Percentiles rank a stretch among this genome's conserved stretches.
Evolutionary conservation across 2,113 vertebrate species (phyloP).

Genomic region (Centropristis striata): DNA sequence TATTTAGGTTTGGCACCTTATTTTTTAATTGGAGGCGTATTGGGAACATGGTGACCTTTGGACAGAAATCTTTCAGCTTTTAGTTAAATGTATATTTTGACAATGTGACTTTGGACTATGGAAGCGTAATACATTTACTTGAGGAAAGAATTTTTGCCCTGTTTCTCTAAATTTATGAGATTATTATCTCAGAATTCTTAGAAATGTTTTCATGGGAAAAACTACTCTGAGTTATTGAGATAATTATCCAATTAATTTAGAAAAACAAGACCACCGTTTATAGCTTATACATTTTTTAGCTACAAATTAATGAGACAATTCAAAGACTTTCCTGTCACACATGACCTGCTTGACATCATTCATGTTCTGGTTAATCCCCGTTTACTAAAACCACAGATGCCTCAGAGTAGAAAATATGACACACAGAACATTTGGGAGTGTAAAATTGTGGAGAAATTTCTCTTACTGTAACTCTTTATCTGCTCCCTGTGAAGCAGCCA

Average conservation of each 20-base stretch:
- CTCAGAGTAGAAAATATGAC: background rate
- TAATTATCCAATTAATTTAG: too few species aligned
- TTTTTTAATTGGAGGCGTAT: background rate
- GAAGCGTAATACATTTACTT: too few species aligned
- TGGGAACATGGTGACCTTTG: background rate
- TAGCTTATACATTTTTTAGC: too few species aligned
- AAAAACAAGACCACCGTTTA: too few species aligned
- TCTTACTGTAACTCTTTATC: background rate
- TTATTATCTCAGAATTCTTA: too few species aligned
- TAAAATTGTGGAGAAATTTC: background rate
- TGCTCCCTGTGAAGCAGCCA: constrained; percentile 25
- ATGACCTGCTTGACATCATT: background rate
- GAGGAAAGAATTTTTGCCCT: too few species aligned
- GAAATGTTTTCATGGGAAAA: too few species aligned
- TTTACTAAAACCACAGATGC: background rate
- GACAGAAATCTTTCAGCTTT: background rate
- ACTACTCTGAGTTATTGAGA: too few species aligned
- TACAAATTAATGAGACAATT: too few species aligned
- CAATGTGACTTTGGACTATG: background rate
- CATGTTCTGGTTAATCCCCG: background rate
- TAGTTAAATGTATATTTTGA: background rate
- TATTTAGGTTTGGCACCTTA: background rate
- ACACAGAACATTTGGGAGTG: background rate
- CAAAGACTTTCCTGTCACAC: background rate
- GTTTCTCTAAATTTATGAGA: too few species aligned